Evolutionary conservation across 2,888 invertebrate species (phyloP).

Genomic region (Cyclophora albipunctata): DNA sequence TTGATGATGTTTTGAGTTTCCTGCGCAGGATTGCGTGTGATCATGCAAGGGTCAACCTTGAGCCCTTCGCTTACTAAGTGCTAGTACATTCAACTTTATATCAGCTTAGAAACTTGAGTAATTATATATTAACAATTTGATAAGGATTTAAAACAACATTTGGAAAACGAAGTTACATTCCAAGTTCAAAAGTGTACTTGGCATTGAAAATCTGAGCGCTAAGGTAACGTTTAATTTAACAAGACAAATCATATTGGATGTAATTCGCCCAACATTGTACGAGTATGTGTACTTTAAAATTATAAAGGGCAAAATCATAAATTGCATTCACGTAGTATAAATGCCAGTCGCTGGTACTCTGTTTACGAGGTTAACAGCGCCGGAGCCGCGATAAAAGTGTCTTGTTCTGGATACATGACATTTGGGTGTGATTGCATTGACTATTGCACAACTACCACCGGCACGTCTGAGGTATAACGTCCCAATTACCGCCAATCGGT

Average conservation of each 20-base stretch:
- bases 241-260: too few species aligned
- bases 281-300: too few species aligned
- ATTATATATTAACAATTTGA: too few species aligned
- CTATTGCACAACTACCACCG: conserved; percentile 26
- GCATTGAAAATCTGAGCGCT: too few species aligned
- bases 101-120: too few species aligned
- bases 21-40: conserved; percentile 38
- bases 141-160: too few species aligned
- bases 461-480: conserved; percentile 4
- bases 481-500: conserved; percentile 25
- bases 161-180: too few species aligned
- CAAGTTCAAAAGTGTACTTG: too few species aligned
- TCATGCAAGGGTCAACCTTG: conserved; percentile 43
- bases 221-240: too few species aligned
- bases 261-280: too few species aligned
- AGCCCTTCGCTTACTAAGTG: conserved; percentile 19
- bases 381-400: conserved; percentile 20
- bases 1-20: conserved; percentile 7
- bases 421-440: conserved; percentile 28
- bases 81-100: too few species aligned
- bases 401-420: conserved; percentile 35
- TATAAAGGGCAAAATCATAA: too few species aligned
- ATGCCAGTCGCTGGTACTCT: conserved; percentile 16
- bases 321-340: conserved; percentile 5
- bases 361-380: conserved; percentile 12